Evolutionary conservation across 2,888 invertebrate species (phyloP), one percentile per base, ranked within the genome.

Genomic region (Xylota sylvarum): DNA sequence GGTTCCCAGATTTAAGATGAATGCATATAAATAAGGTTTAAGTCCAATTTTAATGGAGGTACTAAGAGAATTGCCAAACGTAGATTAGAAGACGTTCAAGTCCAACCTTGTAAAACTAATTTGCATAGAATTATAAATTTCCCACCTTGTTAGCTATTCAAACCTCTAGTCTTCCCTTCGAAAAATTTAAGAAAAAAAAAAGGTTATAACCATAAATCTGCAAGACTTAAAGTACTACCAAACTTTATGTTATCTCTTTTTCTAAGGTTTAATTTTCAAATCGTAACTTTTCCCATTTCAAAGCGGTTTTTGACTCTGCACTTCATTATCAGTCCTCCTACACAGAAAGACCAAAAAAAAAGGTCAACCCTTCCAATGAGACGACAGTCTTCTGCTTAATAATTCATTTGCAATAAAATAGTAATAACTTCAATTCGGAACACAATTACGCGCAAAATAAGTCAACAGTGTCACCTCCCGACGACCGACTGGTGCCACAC

Each of bases 391-490:
- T 37, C 10, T 14, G 30, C 46, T 79, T 60, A 80, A 80, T 85
- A 80, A 85, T 85, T 80, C 70, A 76, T 74, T 76, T 69, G 80
- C 80, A 74, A 84, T 84, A 58, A 70, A 84, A 74, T 65, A 56
- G 79, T 79, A 48, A 79, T 69, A 84, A 69, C 74, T 74, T 80
- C 60, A 58, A 67, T 79, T 67, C n/a, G 48, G 55, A 32, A 79
- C 83, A 62, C 64, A 81, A 81, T 81, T 72, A 77, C 70, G 48
- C 43, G 46, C 27, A 64, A 58, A 74, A 80, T 19, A 73, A 43
- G 65, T 62, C 37, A 69, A 72, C 43, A 62, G 62, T 37, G 48
- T 35, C 64, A 50, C 10, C 17, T 48, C 64, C 60, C 72, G 79
- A 19, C 72, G 79, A 19, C 79, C 37, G 79, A 74, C 67, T 80